Conservation (phyloP, 2,797 vertebrate species). For the Vultur gryphus region DNA sequence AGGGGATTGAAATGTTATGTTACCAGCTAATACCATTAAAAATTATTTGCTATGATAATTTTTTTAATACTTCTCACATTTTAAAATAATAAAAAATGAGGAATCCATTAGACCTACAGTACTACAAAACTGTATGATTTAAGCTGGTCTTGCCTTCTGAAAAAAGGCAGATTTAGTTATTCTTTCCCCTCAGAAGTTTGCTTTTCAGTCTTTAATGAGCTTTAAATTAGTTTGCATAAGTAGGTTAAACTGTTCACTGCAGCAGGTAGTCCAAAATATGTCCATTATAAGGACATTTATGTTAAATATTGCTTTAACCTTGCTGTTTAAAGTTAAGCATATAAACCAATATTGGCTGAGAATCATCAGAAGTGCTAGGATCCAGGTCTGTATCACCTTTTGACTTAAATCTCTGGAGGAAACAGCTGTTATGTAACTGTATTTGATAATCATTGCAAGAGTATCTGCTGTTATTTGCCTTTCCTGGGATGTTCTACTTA, state of each 20-base stretch:
- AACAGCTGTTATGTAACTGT: background rate
- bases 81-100: background rate
- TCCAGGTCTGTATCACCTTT: background rate
- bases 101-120: background rate
- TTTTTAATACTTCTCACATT: background rate
- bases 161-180: background rate
- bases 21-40: background rate
- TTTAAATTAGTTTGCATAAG: background rate
- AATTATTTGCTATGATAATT: background rate
- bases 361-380: background rate
- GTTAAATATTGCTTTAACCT: constrained; percentile 8
- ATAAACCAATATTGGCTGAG: background rate
- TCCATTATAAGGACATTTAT: background rate
- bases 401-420: background rate
- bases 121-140: background rate
- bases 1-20: background rate
- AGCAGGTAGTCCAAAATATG: background rate
- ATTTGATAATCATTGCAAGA: background rate
- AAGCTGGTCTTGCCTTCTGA: background rate
- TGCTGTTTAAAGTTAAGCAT: constrained; percentile 7
- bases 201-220: background rate
- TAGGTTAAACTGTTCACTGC: background rate
- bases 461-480: background rate
- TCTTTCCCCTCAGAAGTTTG: background rate
- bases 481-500: background rate